Conservation (phyloP, 2,888 invertebrate species). For the Urechis unicinctus region DNA sequence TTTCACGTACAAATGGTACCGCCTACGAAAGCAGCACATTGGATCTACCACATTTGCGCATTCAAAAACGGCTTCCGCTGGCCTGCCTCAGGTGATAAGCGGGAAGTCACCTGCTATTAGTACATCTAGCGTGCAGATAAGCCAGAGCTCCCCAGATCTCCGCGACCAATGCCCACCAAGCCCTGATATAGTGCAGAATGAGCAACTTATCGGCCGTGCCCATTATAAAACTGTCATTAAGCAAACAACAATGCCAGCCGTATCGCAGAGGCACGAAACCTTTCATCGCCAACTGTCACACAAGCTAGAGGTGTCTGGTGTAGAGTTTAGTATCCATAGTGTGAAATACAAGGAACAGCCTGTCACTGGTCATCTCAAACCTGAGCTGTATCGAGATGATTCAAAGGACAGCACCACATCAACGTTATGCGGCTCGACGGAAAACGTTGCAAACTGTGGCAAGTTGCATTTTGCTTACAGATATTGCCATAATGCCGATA, state of each 20-base stretch:
- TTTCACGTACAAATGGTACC: no score
- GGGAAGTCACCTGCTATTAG: no score
- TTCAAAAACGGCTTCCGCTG: no score
- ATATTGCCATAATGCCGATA: conserved; percentile 75
- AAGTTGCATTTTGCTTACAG: conserved; percentile 63
- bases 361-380: conserved; percentile 33
- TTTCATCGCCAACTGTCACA: conserved; percentile 77
- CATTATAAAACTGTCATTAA: conserved; percentile 59
- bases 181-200: conserved; percentile 1
- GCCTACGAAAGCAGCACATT: no score
- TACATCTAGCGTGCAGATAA: conserved; percentile 27
- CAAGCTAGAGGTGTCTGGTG: conserved; percentile 66
- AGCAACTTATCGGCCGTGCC: conserved; percentile 17
- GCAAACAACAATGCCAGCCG: conserved; percentile 75
- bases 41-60: no score
- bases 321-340: conserved; percentile 63
- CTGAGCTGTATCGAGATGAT: conserved; percentile 54
- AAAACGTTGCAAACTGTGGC: conserved; percentile 7
- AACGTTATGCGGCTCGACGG: neutral
- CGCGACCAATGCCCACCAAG: conserved; percentile 3
- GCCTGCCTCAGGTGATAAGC: no score
- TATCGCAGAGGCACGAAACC: conserved; percentile 73
- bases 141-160: conserved; percentile 43
- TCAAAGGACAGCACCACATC: conserved; percentile 2
- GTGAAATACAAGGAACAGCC: conserved; percentile 53